Evolutionary conservation across 1,140 invertebrate species (phyloP).

Genomic region (Solenopsis invicta): DNA sequence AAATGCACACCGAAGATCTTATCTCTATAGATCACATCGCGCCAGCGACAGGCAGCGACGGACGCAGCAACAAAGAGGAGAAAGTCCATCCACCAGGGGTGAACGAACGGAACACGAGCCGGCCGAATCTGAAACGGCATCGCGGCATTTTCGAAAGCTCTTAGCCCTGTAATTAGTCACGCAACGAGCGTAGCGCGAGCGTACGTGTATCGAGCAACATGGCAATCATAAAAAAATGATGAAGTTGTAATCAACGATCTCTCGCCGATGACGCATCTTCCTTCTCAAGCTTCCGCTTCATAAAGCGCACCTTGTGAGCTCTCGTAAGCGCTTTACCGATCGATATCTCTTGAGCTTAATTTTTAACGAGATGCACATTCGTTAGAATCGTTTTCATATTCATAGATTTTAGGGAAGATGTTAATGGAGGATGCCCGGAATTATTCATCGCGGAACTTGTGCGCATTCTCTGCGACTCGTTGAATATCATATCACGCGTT

Average conservation of each 20-base stretch:
- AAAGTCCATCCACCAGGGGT: constrained; percentile 63
- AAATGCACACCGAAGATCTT: constrained; percentile 55
- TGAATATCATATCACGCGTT: not conserved
- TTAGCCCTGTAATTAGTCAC: constrained; percentile 64
- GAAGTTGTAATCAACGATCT: constrained; percentile 44
- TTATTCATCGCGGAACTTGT: not conserved
- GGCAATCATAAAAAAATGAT: constrained; percentile 22
- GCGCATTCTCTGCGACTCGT: not conserved
- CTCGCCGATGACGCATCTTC: not conserved
- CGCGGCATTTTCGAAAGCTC: constrained; percentile 59
- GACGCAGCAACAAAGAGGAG: constrained; percentile 63
- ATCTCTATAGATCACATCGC: constrained; percentile 62
- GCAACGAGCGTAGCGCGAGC: constrained; percentile 46
- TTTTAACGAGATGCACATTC: constrained; percentile 5
- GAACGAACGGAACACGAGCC: constrained; percentile 61
- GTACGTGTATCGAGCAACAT: not conserved
- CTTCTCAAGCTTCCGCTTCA: not conserved
- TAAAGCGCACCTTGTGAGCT: not conserved
- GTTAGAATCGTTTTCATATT: not conserved
- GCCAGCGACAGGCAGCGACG: constrained; percentile 31
- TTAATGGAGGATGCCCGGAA: not conserved
- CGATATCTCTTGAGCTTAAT: constrained; percentile 1
- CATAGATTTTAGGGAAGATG: not conserved
- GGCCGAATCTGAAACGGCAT: constrained; percentile 8
- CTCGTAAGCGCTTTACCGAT: not conserved